These are phyloP conservation scores for Actenoides hombroni DNA, from an alignment of 2,113 vertebrate genomes.

Conservation along the genomic window DNA sequence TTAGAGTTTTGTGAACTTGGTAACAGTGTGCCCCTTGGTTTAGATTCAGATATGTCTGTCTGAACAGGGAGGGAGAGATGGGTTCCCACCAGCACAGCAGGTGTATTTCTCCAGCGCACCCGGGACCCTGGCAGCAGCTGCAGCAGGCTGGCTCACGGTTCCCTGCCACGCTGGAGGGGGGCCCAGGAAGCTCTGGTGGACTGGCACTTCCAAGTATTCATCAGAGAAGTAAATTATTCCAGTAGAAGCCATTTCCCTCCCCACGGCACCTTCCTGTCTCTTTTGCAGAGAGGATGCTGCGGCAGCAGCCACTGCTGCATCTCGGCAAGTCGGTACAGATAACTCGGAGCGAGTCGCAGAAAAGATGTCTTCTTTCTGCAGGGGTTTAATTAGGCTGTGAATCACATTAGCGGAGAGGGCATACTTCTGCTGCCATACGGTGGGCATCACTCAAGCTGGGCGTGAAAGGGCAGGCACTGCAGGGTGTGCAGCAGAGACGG, in stretches of 20 bases:
- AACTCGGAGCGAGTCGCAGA: not conserved
- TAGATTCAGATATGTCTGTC: not conserved
- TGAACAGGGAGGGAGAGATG: not conserved
- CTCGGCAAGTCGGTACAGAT: not conserved
- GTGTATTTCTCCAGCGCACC: not conserved
- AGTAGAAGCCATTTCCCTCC: not conserved
- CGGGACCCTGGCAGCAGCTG: not conserved
- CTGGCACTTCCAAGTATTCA: not conserved
- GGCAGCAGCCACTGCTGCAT: not conserved
- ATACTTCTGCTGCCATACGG: not conserved
- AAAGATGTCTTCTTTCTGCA: not conserved
- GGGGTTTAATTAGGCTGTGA: slow-evolving; percentile 23
- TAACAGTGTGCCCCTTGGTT: not conserved
- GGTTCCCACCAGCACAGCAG: not conserved
- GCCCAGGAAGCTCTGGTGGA: not conserved
- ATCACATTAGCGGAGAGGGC: not conserved
- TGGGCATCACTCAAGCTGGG: slow-evolving; percentile 12
- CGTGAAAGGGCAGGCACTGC: not conserved
- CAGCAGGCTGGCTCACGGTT: not conserved
- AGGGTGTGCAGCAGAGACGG: fast-evolving
- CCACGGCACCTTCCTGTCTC: not conserved
- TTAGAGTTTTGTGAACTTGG: not conserved
- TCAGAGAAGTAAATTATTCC: not conserved
- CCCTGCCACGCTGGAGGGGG: not conserved
- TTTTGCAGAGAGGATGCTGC: not conserved